Base-by-base conservation (phyloP, 2,888 invertebrate genomes). In the Trilocha varians region DNA sequence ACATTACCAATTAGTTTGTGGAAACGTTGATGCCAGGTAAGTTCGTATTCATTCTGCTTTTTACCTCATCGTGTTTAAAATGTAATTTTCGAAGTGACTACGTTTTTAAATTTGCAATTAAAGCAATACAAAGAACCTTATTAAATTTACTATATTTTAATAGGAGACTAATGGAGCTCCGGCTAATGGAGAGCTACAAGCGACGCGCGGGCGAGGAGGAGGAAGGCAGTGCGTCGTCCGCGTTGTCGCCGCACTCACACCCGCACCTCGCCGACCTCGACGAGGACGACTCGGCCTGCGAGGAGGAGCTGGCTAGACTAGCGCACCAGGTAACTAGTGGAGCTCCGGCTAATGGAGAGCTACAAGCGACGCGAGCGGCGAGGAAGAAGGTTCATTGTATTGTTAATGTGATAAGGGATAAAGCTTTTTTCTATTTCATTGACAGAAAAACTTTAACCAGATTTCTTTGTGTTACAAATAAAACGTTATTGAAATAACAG, bases 241-340 rank as follows among this genome's bases (percentile, higher is more conserved):
- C 94, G 25, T 91, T 96, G 85, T 96, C 96, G 48, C 95, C 94
- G 56, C 96, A 97, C 78, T 96, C 96, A 2, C 96, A 96, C 60
- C 96, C 97, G 55, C 97, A 97, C 72, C 92, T 97, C 18, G 65
- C 95, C 0, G 97, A 97, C 74, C 93, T 97, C 62, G 97, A 97
- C 62, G 97, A 96, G 44, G 83, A 84, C 42, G 95, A 95, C 62
- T 95, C 95, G 6, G 94, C 92, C 1, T 94, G 95, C 65, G 96
- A 96, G 62, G 95, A 95, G 64, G 95, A 93, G 65, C 73, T 94
- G 32, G 93, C 92, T 0, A 89, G 94, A 55, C 82, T 95, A 36
- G 91, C 93, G 0, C 92, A 91, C 38, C 90, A 91, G 74, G 89
- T 90, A 45, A 25, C 13, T 13, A 51, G 88, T 91, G 82, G 91